Conservation (phyloP, 1,140 invertebrate species). For the Drosophila grimshawi region DNA sequence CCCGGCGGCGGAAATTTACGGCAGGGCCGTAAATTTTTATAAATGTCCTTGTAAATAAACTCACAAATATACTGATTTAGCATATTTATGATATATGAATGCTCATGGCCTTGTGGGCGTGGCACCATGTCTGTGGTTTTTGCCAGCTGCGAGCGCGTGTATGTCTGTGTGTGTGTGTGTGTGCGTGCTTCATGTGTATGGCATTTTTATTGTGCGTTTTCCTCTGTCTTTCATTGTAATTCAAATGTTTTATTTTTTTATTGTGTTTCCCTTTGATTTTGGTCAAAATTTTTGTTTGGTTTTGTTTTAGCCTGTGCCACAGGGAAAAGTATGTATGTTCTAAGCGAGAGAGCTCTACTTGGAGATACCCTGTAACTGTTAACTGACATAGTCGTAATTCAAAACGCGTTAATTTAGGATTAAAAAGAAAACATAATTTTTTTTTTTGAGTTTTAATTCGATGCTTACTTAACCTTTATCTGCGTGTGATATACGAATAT, state of each 20-base stretch:
- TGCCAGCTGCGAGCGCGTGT: constrained; percentile 17
- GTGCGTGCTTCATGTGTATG: constrained; percentile 53
- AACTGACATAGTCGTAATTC: too few species aligned
- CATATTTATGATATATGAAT: constrained; percentile 71
- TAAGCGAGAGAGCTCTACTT: background rate
- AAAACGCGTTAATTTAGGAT: too few species aligned
- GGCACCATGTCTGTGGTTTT: constrained; percentile 72
- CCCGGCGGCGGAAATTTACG: constrained; percentile 80
- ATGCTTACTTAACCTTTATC: too few species aligned
- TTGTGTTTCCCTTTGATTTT: constrained; percentile 59
- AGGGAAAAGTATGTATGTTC: constrained; percentile 12
- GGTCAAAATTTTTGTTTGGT: constrained; percentile 30
- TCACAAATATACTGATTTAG: constrained; percentile 83
- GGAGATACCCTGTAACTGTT: background rate
- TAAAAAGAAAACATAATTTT: too few species aligned
- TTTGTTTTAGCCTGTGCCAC: constrained; percentile 41
- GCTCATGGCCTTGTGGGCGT: constrained; percentile 63
- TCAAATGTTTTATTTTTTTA: constrained; percentile 34
- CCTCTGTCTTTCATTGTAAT: constrained; percentile 42
- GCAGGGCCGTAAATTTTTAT: constrained; percentile 80
- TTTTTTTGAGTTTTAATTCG: too few species aligned
- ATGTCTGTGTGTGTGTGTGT: constrained; percentile 9
- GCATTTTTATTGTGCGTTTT: constrained; percentile 70
- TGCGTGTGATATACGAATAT: too few species aligned
- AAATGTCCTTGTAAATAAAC: constrained; percentile 83